phyloP scores from a whole-genome alignment of 35 echinoderm and acorn worm genomes.

The Heliocidaris erythrogramma region DNA sequence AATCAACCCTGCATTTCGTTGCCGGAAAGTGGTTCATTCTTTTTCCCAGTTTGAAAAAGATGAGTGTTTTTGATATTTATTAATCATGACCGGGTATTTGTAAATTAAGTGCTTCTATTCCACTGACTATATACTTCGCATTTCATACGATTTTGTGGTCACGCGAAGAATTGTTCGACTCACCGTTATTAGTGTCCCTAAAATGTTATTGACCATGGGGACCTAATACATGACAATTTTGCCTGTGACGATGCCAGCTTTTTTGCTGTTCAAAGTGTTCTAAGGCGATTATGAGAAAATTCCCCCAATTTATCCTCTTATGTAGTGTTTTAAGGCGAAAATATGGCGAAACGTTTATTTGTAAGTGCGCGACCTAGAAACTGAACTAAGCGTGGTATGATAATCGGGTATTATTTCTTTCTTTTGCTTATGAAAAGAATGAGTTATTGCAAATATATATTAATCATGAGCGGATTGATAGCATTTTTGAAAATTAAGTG shows the following conservation, averaged over 20 bases:
- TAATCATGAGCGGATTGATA: not conserved
- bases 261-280: not conserved
- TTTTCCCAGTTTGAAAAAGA: not conserved
- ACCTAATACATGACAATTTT: not conserved
- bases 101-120: not conserved
- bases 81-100: not conserved
- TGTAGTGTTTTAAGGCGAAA: not conserved
- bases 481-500: not conserved
- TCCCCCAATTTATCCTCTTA: not conserved
- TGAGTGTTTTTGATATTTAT: not conserved
- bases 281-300: not conserved
- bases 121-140: too few species aligned
- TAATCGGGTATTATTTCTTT: too few species aligned
- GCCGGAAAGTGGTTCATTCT: not conserved
- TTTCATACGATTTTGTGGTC: too few species aligned
- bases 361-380: not conserved
- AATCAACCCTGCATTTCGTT: too few species aligned
- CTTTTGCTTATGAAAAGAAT: not conserved
- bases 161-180: too few species aligned
- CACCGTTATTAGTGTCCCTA: too few species aligned
- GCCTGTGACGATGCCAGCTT: not conserved
- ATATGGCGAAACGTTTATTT: not conserved
- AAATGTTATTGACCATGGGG: too few species aligned
- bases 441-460: not conserved
- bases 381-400: not conserved